These are phyloP conservation scores for Lottia gigantea DNA, from an alignment of 2,888 invertebrate species.

Conservation along the genomic window DNA sequence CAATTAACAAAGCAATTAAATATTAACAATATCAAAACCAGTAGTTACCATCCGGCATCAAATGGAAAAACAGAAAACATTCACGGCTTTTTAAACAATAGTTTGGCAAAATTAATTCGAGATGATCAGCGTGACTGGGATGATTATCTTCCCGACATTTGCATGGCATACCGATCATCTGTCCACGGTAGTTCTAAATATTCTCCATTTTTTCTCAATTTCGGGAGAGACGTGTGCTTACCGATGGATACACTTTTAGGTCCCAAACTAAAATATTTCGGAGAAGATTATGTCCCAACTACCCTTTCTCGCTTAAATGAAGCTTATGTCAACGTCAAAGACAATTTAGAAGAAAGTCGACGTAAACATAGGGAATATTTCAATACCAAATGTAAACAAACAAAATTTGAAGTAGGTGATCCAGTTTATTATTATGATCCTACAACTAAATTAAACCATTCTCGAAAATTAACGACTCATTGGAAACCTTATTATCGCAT, in stretches of 20 bases:
- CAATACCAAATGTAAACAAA: too few species aligned
- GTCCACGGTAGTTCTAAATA: too few species aligned
- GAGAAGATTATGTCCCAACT: too few species aligned
- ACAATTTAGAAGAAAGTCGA: neutral
- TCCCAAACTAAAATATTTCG: too few species aligned
- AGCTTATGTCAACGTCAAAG: neutral
- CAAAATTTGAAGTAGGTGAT: constrained; percentile 11
- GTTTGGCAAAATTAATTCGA: constrained; percentile 6
- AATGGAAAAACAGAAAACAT: constrained; percentile 14
- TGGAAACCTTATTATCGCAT: constrained; percentile 8
- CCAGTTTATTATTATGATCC: neutral
- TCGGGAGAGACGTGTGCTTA: too few species aligned
- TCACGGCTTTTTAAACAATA: constrained; percentile 8
- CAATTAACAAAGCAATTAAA: constrained; percentile 10
- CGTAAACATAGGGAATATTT: neutral
- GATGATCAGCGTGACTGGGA: too few species aligned
- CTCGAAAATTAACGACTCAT: neutral
- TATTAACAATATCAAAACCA: neutral
- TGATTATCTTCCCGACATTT: too few species aligned
- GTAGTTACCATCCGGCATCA: constrained; percentile 7
- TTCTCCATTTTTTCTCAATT: too few species aligned
- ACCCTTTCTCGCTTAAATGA: neutral
- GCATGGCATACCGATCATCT: too few species aligned
- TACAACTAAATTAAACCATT: neutral
- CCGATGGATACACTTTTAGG: too few species aligned